Evolutionary conservation across 2,888 invertebrate species (phyloP).

Genomic region (Erebia epiphron): DNA sequence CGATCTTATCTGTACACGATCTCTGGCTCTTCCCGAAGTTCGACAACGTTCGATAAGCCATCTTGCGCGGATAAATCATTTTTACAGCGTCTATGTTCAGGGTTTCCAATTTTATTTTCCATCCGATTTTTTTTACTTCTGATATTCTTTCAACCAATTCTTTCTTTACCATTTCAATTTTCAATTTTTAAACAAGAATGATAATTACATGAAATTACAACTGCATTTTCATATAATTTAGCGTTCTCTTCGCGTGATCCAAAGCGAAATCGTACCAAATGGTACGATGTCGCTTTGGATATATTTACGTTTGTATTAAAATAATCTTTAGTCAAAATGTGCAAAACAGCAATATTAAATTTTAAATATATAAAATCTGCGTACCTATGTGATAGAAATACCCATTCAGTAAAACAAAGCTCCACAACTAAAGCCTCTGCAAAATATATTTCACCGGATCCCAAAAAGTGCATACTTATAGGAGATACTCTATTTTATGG

Average conservation of each 20-base stretch:
- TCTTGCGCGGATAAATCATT: constrained; percentile 74
- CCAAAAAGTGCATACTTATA: constrained; percentile 13
- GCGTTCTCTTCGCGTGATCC: too few relatives aligned
- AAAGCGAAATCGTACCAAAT: too few relatives aligned
- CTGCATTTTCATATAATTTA: too few relatives aligned
- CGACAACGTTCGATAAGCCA: constrained; percentile 70
- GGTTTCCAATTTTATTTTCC: background rate
- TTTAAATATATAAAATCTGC: too few relatives aligned
- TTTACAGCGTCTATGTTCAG: constrained; percentile 56
- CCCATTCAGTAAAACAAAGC: background rate
- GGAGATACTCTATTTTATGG: constrained; percentile 23
- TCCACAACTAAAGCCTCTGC: constrained; percentile 7
- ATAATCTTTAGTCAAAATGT: too few relatives aligned
- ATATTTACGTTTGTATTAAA: too few relatives aligned
- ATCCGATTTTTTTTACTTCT: background rate
- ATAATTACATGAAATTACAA: too few relatives aligned
- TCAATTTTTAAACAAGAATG: too few relatives aligned
- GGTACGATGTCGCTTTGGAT: too few relatives aligned
- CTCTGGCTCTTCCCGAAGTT: constrained; percentile 63
- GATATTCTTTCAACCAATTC: too few relatives aligned
- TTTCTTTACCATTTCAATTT: too few relatives aligned
- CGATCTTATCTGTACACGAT: constrained; percentile 60
- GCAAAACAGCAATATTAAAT: too few relatives aligned
- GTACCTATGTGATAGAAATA: background rate
- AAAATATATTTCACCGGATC: constrained; percentile 20